phyloP scores from a whole-genome alignment of 1,140 invertebrate genomes.

The Drosophila mauritiana region DNA sequence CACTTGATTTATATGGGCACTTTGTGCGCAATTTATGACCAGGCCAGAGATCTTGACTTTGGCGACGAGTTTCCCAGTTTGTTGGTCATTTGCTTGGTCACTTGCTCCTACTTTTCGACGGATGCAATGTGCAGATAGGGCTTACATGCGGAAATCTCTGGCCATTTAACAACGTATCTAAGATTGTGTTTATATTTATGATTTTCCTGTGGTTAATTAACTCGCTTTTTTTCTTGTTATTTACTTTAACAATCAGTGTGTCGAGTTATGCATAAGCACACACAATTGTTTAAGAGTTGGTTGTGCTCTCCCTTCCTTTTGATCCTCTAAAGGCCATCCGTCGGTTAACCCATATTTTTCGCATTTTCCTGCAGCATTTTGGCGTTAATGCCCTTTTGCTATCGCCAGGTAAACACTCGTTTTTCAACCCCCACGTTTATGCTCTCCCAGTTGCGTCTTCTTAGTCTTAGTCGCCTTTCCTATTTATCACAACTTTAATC shows the following conservation, averaged over 20 bases:
- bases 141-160: neutral
- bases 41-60: neutral
- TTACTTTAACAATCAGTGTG: neutral
- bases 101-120: conserved; percentile 1
- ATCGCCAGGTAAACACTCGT: conserved; percentile 43
- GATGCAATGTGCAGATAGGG: conserved; percentile 19
- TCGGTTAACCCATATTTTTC: neutral
- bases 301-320: neutral
- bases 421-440: no score
- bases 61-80: conserved; percentile 8
- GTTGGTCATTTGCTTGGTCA: conserved; percentile 22
- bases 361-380: neutral
- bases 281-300: conserved; percentile 9
- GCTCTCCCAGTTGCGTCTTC: neutral
- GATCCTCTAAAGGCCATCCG: neutral
- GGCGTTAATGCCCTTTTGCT: conserved; percentile 35
- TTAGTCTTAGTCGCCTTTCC: conserved; percentile 11
- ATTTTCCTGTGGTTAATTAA: neutral
- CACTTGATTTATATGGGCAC: conserved; percentile 51
- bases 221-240: neutral
- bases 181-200: no score
- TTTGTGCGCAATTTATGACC: conserved; percentile 45
- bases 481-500: conserved; percentile 62
- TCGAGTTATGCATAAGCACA: neutral
- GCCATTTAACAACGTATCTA: neutral